Evolutionary conservation across 2,113 vertebrate species (phyloP), one percentile per base, ranked within the genome.

Genomic region (Upupa epops): DNA sequence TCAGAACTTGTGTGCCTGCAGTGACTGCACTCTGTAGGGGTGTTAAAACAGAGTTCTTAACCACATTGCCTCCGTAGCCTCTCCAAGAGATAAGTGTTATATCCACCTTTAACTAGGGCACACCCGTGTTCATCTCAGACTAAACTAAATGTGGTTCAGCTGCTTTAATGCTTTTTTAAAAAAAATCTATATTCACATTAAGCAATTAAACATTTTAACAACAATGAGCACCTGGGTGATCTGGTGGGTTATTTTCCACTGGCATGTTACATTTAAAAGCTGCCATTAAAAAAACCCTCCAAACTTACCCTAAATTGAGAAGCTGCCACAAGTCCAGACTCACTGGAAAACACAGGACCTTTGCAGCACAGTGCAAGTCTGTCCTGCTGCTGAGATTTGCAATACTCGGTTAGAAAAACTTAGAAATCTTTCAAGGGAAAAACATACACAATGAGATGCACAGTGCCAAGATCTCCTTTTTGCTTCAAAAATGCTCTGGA

Each of bases 341-440:
- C 20, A 13, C 12, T 83, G 63, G 31, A 83, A 88, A 85, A 70
- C 2, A 13, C 45, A 86, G 19, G 31, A 79, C 68, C 37, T 80
- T 56, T 80, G 49, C 65, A 83, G 76, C 31, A 86, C 45, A 37
- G 40, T 36, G 45, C 63, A 75, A 64, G 54, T 72, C 58, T 45
- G 32, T 48, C 52, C 63, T 66, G 52, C 34, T 56, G 37, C 71
- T 55, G 59, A 83, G 48, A 65, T 76, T 51, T 69, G 49, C 0
- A 6, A 86, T 26, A 64, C 49, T 46, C 29, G 55, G 25, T 37
- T 70, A 37, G 61, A 42, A 26, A 8, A 22, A 24, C 14, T 74
- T n/a, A 21, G 18, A 88, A 83, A 19, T 68, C 37, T 91, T 94
- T 90, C 76, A 93, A 77, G 83, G 77, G 92, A 90, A 94, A 95